A percentile compares a stretch with the other conserved stretches of the same genome.
Evolutionary conservation across 2,113 vertebrate species (phyloP).

Genomic region (Brienomyrus longianalis): DNA sequence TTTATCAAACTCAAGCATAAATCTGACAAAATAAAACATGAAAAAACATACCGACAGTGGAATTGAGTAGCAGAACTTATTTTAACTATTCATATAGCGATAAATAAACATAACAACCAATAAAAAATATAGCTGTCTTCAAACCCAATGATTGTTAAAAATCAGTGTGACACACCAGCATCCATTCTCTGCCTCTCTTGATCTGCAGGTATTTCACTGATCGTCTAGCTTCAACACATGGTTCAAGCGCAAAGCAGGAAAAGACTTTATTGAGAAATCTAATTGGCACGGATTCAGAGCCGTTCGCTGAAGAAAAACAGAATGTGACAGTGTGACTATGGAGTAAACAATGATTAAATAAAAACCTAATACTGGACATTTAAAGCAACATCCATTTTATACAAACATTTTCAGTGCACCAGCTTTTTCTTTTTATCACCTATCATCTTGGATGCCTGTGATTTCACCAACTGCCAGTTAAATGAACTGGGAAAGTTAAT

Average conservation of each 20-base stretch:
- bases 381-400: neutral
- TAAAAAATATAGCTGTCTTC: neutral
- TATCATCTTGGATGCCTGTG: slow-evolving; percentile 2
- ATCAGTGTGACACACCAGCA: neutral
- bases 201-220: neutral
- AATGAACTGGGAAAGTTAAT: neutral
- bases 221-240: neutral
- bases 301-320: neutral
- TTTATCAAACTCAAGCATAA: neutral
- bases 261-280: neutral
- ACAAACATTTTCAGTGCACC: neutral
- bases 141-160: neutral
- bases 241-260: neutral
- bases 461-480: neutral
- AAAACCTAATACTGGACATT: neutral
- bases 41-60: too few species aligned
- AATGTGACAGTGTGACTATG: neutral
- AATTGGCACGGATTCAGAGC: neutral
- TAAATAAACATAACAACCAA: neutral
- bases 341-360: neutral
- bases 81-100: neutral
- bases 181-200: neutral
- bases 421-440: neutral
- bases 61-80: neutral
- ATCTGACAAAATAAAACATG: neutral